Evolutionary conservation across 2,113 vertebrate species (phyloP), one percentile per base, ranked within the genome.

Genomic region (Saccopteryx leptura): DNA sequence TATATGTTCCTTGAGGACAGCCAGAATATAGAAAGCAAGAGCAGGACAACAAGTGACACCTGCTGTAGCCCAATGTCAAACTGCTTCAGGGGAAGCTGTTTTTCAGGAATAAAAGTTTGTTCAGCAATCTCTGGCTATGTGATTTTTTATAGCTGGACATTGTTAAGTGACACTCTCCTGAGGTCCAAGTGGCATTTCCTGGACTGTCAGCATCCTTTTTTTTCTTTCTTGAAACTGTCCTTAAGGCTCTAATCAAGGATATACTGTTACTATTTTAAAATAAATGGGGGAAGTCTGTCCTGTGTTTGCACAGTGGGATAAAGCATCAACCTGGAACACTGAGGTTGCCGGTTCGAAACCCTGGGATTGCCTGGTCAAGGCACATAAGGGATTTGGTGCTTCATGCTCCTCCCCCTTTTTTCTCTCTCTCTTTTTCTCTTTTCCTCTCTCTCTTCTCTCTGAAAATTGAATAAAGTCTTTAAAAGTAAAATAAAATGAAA

Each of bases 201-300:
- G 80, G 80, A 94, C 87, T 93, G 75, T 96, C 76, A 97, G 96
- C 83, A 92, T 96, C 75, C 84, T 96, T 80, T 74, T 93, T 50
- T 94, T 96, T 95, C 97, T 97, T 97, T 97, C 94, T 97, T 96
- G 76, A 96, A 95, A 93, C 85, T 97, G 92, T 96, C 95, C 93
- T 88, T 81, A 66, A 87, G 72, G 76, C 50, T 76, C 63, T 92
- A 88, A 97, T 93, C 90, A 95, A 96, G 79, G 54, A 96, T 94
- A 66, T 92, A 94, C 95, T 97, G 96, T 96, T 97, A 90, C 92
- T 76, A 85, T 76, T 95, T 96, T 52, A 31, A 52, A 93, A 93
- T 87, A 74, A 69, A 76, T 66, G 31, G n/a, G n/a, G 19, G 3
- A 9, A 26, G n/a, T n/a, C n/a, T n/a, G n/a, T n/a, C n/a, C n/a